phyloP scores from a whole-genome alignment of 2,888 invertebrate species.

The Caenorhabditis sp. region DNA sequence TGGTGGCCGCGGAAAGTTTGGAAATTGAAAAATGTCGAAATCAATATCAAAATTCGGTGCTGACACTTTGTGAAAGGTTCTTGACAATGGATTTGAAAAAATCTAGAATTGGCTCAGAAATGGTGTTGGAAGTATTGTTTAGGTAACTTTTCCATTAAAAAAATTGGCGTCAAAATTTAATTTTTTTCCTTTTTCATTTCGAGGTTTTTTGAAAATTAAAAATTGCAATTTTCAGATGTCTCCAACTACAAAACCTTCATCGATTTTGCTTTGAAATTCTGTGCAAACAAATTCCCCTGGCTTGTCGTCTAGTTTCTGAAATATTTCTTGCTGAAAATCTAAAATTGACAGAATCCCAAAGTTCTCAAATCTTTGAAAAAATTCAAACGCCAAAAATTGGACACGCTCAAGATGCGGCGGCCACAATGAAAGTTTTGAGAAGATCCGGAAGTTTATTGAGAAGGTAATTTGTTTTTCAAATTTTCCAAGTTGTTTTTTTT shows the following conservation, averaged over 20 bases:
- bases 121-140: neutral
- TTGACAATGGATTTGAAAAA: constrained; percentile 12
- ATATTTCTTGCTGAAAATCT: neutral
- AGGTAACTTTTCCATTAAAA: neutral
- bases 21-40: neutral
- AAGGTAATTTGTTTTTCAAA: neutral
- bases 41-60: neutral
- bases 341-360: neutral
- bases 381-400: neutral
- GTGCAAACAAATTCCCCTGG: neutral
- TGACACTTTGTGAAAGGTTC: constrained; percentile 1
- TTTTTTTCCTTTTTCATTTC: neutral
- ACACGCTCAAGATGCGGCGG: neutral
- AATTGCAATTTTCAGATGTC: neutral
- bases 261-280: neutral
- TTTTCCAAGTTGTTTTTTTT: too few species aligned
- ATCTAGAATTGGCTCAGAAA: neutral
- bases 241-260: neutral
- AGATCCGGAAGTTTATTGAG: neutral
- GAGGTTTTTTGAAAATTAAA: constrained; percentile 2
- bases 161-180: neutral
- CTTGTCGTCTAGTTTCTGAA: neutral
- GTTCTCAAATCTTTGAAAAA: neutral
- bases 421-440: neutral
- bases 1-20: neutral